These are phyloP conservation scores for Pyrgus malvae DNA, from an alignment of 2,888 invertebrate species.

Conservation along the genomic window DNA sequence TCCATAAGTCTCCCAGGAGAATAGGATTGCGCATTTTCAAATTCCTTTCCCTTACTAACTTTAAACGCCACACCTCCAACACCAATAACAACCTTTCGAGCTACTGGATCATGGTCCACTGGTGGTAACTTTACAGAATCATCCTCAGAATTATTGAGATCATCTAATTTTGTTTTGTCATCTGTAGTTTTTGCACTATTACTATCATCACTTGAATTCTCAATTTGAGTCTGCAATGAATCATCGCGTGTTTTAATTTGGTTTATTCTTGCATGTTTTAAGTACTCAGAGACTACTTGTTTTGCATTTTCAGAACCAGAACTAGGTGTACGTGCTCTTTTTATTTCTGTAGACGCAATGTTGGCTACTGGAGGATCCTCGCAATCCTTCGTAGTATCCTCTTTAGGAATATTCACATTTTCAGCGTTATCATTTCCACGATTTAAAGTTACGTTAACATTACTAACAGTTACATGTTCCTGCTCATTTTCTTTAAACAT, in stretches of 20 bases:
- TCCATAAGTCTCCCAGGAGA: conserved; percentile 83
- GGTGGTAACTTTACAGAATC: conserved; percentile 58
- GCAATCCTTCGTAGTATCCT: conserved; percentile 40
- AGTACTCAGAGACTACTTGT: conserved; percentile 84
- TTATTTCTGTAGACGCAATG: conserved; percentile 44
- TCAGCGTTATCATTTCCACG: conserved; percentile 42
- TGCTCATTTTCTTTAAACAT: conserved; percentile 49
- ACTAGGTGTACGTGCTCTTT: conserved; percentile 49
- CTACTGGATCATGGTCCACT: conserved; percentile 72
- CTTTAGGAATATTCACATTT: conserved; percentile 41
- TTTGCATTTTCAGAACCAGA: conserved; percentile 80
- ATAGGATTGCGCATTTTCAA: conserved; percentile 63
- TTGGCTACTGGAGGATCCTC: conserved; percentile 39
- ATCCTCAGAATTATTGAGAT: conserved; percentile 51
- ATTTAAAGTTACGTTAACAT: conserved; percentile 34
- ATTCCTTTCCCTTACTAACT: conserved; percentile 79
- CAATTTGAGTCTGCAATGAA: conserved; percentile 50
- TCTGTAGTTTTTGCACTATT: conserved; percentile 52
- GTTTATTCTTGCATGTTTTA: conserved; percentile 82
- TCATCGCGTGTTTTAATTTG: conserved; percentile 66
- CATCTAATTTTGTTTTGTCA: conserved; percentile 55
- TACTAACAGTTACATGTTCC: conserved; percentile 30
- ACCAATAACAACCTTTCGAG: conserved; percentile 83
- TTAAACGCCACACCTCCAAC: conserved; percentile 84
- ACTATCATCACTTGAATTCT: conserved; percentile 55